Base-by-base conservation (phyloP, 2,888 invertebrate genomes). In the Metallyticus violacea region DNA sequence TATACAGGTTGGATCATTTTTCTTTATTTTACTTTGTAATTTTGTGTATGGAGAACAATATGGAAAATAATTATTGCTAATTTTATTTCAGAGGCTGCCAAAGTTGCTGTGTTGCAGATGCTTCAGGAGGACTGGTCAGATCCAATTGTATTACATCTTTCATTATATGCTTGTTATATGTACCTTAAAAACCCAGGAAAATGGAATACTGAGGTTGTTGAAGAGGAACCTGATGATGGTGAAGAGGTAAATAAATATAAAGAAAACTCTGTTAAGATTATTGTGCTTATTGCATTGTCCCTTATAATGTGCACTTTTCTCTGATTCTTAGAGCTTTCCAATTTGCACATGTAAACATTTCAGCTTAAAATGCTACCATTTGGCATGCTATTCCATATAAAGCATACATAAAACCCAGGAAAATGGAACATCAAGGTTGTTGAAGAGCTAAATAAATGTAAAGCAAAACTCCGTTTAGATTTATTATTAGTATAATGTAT, bases 61-160 rank as follows among this genome's bases (percentile, higher is more conserved):
- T 27, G 28, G 29, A 29, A 27, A 27, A 26, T 15, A 79, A 79
- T 79, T 15, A 79, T 15, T 79, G 26, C 25, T 77, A 26, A 28
- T 30, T 79, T 2, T n/a, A n/a, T 27, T 62, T 93, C 93, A 79
- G 93, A 93, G 87, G 99, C 98, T 25, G 96, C 97, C 0, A 94
- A 95, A 91, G 93, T 97, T 25, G 97, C 97, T 0, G 93, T 94
- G 86, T 93, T 97, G 87, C 92, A 97, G 87, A 97, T 98, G 97
- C 92, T 98, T 30, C 98, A 99, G 91, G 98, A 98, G 92, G 97
- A 98, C 90, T 95, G 94, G 89, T 93, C 93, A 15, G 94, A 97
- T 92, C 94, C 95, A 3, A 93, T 98, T 26, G 93, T 95, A 4
- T 94, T 94, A 89, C 91, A 94, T 62, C 92, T 98, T 81, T 94